Conservation (phyloP, 2,113 vertebrate species). For the Calidris pygmaea region DNA sequence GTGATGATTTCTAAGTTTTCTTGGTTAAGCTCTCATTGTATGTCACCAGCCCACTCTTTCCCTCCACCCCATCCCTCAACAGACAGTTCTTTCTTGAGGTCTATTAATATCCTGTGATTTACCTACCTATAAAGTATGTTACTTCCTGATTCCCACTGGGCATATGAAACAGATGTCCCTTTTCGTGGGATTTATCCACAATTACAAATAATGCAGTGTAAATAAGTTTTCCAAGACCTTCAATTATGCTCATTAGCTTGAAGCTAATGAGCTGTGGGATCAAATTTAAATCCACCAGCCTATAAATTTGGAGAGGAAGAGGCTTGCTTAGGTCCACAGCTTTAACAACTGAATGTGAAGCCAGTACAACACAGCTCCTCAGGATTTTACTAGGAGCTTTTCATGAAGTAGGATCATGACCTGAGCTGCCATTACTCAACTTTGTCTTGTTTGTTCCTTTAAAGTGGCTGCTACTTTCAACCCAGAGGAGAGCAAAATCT, state of each 20-base stretch:
- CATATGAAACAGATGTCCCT: slow-evolving; percentile 50
- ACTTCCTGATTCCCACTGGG: slow-evolving; percentile 21
- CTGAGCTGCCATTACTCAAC: not conserved
- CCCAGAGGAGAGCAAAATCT: not conserved
- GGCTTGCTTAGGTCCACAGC: not conserved
- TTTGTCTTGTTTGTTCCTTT: not conserved
- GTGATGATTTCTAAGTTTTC: not conserved
- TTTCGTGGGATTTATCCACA: slow-evolving; percentile 18
- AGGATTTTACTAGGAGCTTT: not conserved
- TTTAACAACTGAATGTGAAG: not conserved
- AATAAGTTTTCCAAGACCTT: slow-evolving; percentile 41
- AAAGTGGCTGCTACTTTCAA: not conserved
- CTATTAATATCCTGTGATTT: slow-evolving; percentile 45
- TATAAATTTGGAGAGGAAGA: not conserved
- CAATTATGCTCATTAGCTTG: slow-evolving; percentile 30
- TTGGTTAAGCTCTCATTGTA: not conserved
- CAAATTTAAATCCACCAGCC: not conserved
- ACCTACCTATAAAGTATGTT: slow-evolving; percentile 15
- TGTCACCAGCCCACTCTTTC: not conserved
- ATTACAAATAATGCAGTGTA: slow-evolving; percentile 30
- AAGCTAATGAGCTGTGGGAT: slow-evolving; percentile 26
- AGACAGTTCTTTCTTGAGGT: not conserved
- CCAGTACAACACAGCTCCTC: not conserved
- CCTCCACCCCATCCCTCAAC: not conserved
- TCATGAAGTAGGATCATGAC: not conserved